Evolutionary conservation across 2,888 invertebrate genomes (phyloP).

Genomic region (Girardia tigrina): DNA sequence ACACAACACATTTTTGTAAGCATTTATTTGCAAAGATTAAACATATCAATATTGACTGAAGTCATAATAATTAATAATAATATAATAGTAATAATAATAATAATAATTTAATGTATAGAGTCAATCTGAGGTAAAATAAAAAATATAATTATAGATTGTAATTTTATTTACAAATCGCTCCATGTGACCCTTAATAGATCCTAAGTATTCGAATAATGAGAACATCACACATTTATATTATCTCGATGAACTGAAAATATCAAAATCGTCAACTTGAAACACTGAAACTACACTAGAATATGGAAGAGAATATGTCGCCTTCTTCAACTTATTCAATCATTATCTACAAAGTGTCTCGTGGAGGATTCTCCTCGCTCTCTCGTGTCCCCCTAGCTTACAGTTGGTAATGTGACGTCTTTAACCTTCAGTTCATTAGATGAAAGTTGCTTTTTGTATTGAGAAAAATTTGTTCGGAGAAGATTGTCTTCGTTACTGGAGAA

Average conservation of each 20-base stretch:
- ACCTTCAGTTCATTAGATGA: not conserved
- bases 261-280: not conserved
- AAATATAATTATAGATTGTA: not conserved
- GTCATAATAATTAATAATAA: not conserved
- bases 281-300: not conserved
- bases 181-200: not conserved
- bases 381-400: too few species aligned
- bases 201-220: not conserved
- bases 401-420: slow-evolving; percentile 13
- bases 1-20: not conserved
- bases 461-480: not conserved
- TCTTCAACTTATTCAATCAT: not conserved
- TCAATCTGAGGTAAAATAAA: slow-evolving; percentile 10
- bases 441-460: not conserved
- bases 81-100: slow-evolving; percentile 1
- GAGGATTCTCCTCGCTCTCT: too few species aligned
- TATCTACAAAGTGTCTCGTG: not conserved
- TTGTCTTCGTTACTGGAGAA: not conserved
- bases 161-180: slow-evolving; percentile 15
- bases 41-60: not conserved
- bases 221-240: not conserved
- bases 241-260: not conserved
- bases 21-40: not conserved
- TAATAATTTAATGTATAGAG: not conserved
- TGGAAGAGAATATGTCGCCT: not conserved